Evolutionary conservation across 2,888 invertebrate genomes (phyloP), one percentile per base, ranked within the genome.

Genomic region (Campoletis raptor): DNA sequence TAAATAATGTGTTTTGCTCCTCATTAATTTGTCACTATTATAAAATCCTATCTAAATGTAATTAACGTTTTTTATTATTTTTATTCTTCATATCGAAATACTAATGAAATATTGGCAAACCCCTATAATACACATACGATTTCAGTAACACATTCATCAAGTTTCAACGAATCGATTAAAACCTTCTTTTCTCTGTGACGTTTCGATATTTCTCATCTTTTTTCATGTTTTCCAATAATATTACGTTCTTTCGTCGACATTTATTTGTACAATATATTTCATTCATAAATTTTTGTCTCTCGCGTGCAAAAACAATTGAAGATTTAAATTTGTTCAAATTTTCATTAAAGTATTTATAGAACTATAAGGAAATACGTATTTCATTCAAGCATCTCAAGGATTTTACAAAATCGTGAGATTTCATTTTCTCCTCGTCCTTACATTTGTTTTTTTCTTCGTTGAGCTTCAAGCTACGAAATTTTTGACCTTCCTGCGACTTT

Each of bases 21-120:
- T 90, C 89, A 88, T 84, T 81, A 42, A 85, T 61, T 79, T 61
- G 61, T 78, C 76, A 54, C 86, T 87, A 78, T 88, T 89, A 89
- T 88, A 89, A 90, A 89, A 89, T 84, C 73, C 73, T 90, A 90
- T 88, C 88, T 89, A 89, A 73, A 48, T 81, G 83, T 61, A 72
- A 61, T 82, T 48, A 77, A 77, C 82, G 76, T 18, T 57, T 64
- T 69, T 82, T 48, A n/a, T n/a, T n/a, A n/a, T 67, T 66, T 74
- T 73, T 74, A 15, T 54, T 76, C n/a, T 66, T 52, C 12, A 74
- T 74, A 74, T 85, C 86, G 84, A 82, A 85, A 80, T 54, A 79
- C 81, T 86, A 85, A 79, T 76, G 79, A 82, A 82, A 76, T 82
- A 82, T 87, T 85, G 79, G 85, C 87, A 72, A 77, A 79, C 70